phyloP scores from a whole-genome alignment of 2,113 vertebrate genomes.

The Tyto alba region DNA sequence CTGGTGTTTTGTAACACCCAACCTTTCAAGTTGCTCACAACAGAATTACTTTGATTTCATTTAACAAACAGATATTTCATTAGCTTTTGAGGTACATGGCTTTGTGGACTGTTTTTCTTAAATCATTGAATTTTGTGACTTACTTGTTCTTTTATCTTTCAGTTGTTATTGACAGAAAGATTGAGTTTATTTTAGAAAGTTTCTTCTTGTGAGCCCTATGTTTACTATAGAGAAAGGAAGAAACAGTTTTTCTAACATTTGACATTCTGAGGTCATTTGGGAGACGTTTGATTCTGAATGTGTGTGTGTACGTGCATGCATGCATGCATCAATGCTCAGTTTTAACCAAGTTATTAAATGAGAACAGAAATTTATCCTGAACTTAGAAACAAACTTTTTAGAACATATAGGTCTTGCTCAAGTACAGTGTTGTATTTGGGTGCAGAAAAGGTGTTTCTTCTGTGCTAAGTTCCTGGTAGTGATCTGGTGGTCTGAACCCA shows the following conservation, averaged over 20 bases:
- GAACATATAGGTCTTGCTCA: neutral
- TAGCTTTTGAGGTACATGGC: neutral
- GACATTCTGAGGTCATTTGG: neutral
- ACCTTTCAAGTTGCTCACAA: constrained; percentile 8
- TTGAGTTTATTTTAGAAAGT: neutral
- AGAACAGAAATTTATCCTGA: neutral
- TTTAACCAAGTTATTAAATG: neutral
- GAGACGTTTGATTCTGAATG: neutral
- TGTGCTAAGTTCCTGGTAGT: neutral
- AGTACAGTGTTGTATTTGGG: neutral
- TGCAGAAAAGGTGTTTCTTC: neutral
- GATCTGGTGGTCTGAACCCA: neutral
- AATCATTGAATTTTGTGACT: neutral
- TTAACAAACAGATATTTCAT: neutral
- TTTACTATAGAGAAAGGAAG: neutral
- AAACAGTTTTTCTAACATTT: neutral
- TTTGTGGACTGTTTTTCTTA: neutral
- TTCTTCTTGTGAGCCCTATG: neutral
- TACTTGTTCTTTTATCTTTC: neutral
- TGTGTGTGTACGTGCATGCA: neutral
- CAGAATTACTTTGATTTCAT: neutral
- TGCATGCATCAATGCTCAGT: neutral
- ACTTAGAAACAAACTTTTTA: neutral
- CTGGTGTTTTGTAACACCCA: neutral
- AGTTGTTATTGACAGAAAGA: neutral